These are phyloP conservation scores for Eriocheir sinensis DNA, from an alignment of 1,140 invertebrate species.

Conservation along the genomic window DNA sequence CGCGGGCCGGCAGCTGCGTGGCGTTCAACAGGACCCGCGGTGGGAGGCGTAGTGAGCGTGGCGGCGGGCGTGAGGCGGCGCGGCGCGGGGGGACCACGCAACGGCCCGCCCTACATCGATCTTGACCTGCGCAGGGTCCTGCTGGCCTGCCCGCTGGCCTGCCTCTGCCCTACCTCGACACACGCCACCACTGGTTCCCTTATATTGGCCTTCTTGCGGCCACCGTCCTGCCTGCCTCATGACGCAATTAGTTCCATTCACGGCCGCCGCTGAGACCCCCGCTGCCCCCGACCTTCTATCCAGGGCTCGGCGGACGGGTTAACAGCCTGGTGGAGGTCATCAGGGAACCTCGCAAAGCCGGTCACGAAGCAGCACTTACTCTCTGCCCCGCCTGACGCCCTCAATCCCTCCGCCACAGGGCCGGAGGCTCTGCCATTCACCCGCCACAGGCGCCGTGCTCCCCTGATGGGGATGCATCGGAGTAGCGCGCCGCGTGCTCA, in stretches of 20 bases:
- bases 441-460: too few relatives aligned
- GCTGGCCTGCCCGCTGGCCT: not conserved
- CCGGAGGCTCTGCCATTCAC: too few relatives aligned
- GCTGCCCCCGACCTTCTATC: not conserved
- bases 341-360: not conserved
- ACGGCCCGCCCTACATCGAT: conserved; percentile 10
- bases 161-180: not conserved
- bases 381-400: not conserved
- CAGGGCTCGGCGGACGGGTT: not conserved
- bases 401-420: not conserved
- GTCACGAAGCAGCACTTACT: not conserved
- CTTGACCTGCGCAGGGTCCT: conserved; percentile 19
- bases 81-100: not conserved
- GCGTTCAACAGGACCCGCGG: not conserved
- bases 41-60: not conserved
- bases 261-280: not conserved
- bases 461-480: too few relatives aligned
- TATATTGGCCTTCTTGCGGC: not conserved
- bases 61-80: not conserved
- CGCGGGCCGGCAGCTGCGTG: not conserved
- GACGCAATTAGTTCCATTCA: conserved; percentile 1
- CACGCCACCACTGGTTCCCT: not conserved
- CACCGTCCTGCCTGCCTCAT: not conserved
- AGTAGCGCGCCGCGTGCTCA: too few relatives aligned
- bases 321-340: not conserved